Evolutionary conservation across 2,888 invertebrate species (phyloP).

Genomic region (Leptopilina syphax): DNA sequence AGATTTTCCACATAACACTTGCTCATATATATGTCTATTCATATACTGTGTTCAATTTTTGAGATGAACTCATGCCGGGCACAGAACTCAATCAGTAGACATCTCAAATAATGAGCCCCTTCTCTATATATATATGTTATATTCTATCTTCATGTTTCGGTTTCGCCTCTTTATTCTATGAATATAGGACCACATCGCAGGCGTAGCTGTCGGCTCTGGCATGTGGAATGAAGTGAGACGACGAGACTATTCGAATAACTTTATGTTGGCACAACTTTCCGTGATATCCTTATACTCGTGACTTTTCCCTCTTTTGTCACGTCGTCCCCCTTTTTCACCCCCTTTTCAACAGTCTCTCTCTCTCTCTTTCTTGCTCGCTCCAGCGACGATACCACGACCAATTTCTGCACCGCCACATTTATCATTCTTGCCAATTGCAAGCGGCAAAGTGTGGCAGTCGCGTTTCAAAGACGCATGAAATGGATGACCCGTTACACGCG

Average conservation of each 20-base stretch:
- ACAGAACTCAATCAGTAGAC: conserved; percentile 21
- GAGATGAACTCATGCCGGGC: conserved; percentile 16
- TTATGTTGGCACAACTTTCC: conserved; percentile 58
- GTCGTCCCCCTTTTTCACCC: conserved; percentile 42
- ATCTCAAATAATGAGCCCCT: conserved; percentile 9
- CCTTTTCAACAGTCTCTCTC: conserved; percentile 43
- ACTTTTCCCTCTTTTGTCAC: conserved; percentile 47
- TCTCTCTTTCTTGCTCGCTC: conserved; percentile 56
- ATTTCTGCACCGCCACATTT: conserved; percentile 73
- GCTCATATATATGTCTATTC: conserved; percentile 8
- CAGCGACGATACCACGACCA: conserved; percentile 63
- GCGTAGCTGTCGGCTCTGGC: conserved; percentile 40
- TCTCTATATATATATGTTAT: neutral
- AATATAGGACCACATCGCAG: conserved; percentile 54
- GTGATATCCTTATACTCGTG: conserved; percentile 52
- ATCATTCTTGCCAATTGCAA: conserved; percentile 73
- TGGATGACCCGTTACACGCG: neutral
- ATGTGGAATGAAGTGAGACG: conserved; percentile 47
- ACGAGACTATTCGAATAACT: conserved; percentile 63
- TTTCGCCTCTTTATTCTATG: conserved; percentile 60
- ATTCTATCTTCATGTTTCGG: neutral
- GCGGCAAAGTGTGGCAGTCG: conserved; percentile 24
- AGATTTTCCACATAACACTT: conserved; percentile 3
- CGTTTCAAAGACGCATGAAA: conserved; percentile 33
- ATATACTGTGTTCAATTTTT: conserved; percentile 6